A percentile compares a stretch with the other conserved stretches of the same genome.
phyloP scores from a whole-genome alignment of 1,140 invertebrate species.

The Drosophila punjabiensis region DNA sequence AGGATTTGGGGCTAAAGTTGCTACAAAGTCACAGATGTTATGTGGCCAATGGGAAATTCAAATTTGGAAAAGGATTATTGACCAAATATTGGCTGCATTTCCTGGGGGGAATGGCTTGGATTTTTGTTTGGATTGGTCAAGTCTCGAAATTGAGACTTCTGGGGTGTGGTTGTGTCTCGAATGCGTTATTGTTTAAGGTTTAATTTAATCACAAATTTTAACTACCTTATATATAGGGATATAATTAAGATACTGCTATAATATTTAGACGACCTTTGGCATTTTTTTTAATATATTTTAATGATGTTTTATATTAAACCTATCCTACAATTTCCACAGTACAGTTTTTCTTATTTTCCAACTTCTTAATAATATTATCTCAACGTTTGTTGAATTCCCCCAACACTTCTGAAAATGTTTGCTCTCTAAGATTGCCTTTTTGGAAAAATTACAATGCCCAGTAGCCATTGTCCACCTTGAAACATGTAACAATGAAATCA shows the following conservation, averaged over 20 bases:
- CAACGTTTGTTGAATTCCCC: neutral
- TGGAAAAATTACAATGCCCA: conserved; percentile 12
- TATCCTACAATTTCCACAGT: neutral
- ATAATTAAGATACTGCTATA: neutral
- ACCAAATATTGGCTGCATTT: conserved; percentile 37
- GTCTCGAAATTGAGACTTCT: conserved; percentile 1
- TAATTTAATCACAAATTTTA: neutral
- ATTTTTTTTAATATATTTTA: neutral
- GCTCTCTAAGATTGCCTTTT: conserved; percentile 3
- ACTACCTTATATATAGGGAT: neutral
- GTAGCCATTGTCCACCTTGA: conserved; percentile 13
- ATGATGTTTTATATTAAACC: neutral
- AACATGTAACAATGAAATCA: conserved; percentile 37
- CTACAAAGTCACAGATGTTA: conserved; percentile 59
- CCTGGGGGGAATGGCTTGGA: neutral
- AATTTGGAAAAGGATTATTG: conserved; percentile 66
- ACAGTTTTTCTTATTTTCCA: neutral
- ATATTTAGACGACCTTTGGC: neutral
- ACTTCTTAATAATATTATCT: neutral
- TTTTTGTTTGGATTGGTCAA: conserved; percentile 23
- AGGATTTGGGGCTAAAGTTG: conserved; percentile 26
- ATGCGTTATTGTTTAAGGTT: neutral
- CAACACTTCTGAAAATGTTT: neutral
- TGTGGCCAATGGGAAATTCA: conserved; percentile 56
- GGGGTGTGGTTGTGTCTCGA: neutral